These are phyloP conservation scores for Porites lobata DNA, from an alignment of 92 coral and sea anemone genomes.

Conservation along the genomic window DNA sequence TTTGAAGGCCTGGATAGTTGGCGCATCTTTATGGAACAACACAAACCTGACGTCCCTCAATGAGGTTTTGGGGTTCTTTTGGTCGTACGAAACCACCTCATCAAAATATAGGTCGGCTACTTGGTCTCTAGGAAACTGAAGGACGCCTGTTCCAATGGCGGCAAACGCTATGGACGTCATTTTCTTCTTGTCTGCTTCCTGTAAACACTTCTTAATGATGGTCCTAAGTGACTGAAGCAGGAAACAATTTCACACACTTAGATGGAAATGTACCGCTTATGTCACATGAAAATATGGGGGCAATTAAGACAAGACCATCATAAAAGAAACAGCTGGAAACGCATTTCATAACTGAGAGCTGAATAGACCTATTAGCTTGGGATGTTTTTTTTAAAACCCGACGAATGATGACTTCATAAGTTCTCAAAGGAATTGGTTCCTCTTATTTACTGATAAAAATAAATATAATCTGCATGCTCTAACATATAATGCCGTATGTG, in stretches of 20 bases:
- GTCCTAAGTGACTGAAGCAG: constrained; percentile 29
- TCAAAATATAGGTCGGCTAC: constrained; percentile 63
- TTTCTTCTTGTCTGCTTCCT: constrained; percentile 24
- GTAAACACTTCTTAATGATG: constrained; percentile 44
- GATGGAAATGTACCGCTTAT: too few species aligned
- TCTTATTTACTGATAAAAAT: too few species aligned
- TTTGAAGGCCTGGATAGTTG: constrained; percentile 63
- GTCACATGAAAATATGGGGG: too few species aligned
- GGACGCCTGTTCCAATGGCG: constrained; percentile 78
- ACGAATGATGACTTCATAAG: too few species aligned
- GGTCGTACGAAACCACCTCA: constrained; percentile 54
- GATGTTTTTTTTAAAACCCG: too few species aligned
- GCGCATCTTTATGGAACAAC: constrained; percentile 67
- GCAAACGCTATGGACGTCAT: constrained; percentile 67
- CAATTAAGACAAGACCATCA: too few species aligned
- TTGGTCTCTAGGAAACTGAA: constrained; percentile 66
- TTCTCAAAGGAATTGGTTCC: too few species aligned
- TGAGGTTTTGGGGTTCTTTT: constrained; percentile 49
- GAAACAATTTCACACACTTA: background rate
- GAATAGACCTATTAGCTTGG: too few species aligned
- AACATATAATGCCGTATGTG: too few species aligned
- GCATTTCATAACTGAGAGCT: too few species aligned
- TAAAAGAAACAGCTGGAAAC: too few species aligned
- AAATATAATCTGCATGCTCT: too few species aligned
- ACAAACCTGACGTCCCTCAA: constrained; percentile 71